These are phyloP conservation scores for Leguminivora glycinivorella DNA, from an alignment of 1,140 invertebrate species.

Conservation along the genomic window DNA sequence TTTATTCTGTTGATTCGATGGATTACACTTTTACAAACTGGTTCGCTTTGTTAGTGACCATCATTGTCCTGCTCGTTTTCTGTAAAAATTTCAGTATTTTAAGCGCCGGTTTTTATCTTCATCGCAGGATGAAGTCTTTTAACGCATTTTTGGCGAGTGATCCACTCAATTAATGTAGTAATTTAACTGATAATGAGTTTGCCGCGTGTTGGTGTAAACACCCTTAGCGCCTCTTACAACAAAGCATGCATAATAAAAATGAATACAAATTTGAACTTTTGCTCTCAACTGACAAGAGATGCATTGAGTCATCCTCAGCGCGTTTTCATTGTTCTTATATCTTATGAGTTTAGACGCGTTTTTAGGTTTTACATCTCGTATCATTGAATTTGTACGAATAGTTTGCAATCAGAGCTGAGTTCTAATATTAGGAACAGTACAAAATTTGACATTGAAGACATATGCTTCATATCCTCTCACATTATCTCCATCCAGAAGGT, in stretches of 20 bases:
- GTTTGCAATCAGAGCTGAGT: no score
- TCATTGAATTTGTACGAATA: no score
- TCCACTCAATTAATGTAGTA: background rate
- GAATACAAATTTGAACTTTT: conserved; percentile 18
- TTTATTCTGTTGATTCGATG: conserved; percentile 32
- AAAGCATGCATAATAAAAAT: background rate
- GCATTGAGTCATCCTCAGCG: background rate
- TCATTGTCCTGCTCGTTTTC: conserved; percentile 28
- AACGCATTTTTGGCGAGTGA: background rate
- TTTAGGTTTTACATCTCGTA: no score
- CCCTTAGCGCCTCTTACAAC: background rate
- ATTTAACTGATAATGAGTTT: background rate
- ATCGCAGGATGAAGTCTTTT: background rate
- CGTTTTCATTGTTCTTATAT: background rate
- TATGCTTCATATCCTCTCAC: no score
- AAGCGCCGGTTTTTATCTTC: background rate
- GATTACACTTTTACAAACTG: conserved; percentile 38
- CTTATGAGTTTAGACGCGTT: no score
- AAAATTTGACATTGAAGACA: no score
- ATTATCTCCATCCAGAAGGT: no score
- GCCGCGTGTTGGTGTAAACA: conserved; percentile 26
- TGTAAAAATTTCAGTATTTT: conserved; percentile 24
- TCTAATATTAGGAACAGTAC: no score
- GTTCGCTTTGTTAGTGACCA: conserved; percentile 51
- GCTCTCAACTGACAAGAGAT: conserved; percentile 3